These are phyloP conservation scores for Umimayanthus chanpuru DNA, from an alignment of 92 coral and sea anemone genomes.

Conservation along the genomic window DNA sequence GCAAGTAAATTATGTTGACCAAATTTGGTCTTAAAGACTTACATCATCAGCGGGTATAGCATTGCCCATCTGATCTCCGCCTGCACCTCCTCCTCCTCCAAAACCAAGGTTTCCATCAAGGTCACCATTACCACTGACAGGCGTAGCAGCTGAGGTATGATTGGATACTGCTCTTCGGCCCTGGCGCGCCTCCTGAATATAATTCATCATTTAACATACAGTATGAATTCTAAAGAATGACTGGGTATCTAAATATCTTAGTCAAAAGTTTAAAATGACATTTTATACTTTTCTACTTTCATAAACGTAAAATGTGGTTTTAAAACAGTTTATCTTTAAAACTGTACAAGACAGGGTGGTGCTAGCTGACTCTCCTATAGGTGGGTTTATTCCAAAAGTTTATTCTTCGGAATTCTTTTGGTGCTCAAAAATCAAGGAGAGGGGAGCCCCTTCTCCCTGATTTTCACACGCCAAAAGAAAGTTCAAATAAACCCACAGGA, in stretches of 20 bases:
- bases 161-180: slow-evolving; percentile 83
- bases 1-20: not conserved
- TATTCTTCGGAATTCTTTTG: too few relatives aligned
- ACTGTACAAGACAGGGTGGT: too few relatives aligned
- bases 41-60: slow-evolving; percentile 63
- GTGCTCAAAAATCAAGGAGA: too few relatives aligned
- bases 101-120: slow-evolving; percentile 61
- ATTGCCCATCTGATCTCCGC: not conserved
- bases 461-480: too few relatives aligned
- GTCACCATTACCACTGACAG: slow-evolving; percentile 57
- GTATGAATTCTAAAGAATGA: not conserved
- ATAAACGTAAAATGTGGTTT: too few relatives aligned
- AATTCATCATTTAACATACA: not conserved
- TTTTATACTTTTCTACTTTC: too few relatives aligned
- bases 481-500: too few relatives aligned
- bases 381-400: too few relatives aligned
- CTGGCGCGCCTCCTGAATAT: slow-evolving; percentile 69
- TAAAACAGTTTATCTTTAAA: too few relatives aligned
- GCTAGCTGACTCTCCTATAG: too few relatives aligned
- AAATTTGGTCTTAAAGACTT: slow-evolving; percentile 32
- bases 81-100: slow-evolving; percentile 41
- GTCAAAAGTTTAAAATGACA: too few relatives aligned
- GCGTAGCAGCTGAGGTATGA: slow-evolving; percentile 50
- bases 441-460: too few relatives aligned
- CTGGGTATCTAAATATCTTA: not conserved